A percentile compares a stretch with the other conserved stretches of the same genome.
Conservation (phyloP, 2,797 vertebrate species). For the Oryzias sinensis region DNA sequence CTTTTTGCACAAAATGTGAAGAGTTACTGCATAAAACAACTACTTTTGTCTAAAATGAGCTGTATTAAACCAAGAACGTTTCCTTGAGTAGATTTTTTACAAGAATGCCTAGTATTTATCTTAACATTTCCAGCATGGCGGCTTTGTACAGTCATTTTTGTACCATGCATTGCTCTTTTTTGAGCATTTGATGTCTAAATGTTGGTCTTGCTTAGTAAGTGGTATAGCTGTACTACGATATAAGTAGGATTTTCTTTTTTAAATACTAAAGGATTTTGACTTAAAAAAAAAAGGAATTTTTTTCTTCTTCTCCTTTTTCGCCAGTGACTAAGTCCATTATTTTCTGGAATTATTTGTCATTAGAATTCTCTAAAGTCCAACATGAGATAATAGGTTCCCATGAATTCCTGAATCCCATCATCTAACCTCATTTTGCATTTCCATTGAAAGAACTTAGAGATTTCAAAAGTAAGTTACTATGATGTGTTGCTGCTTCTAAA, state of each 20-base stretch:
- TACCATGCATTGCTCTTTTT: constrained; percentile 16
- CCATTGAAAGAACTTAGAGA: too few species aligned
- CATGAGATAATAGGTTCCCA: background rate
- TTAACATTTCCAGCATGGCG: constrained; percentile 21
- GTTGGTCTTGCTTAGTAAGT: too few species aligned
- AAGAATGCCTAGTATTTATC: constrained; percentile 5
- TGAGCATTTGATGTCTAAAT: background rate
- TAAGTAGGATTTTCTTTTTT: too few species aligned
- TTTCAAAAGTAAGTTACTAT: too few species aligned
- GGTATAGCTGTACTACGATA: too few species aligned
- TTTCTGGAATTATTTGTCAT: background rate
- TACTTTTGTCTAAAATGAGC: background rate
- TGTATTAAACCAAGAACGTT: background rate
- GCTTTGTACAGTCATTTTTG: constrained; percentile 42
- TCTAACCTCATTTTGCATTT: too few species aligned
- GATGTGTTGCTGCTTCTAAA: too few species aligned
- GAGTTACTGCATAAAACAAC: background rate
- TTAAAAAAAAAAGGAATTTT: background rate
- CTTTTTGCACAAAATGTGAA: background rate
- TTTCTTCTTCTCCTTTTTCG: too few species aligned
- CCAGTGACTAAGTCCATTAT: background rate
- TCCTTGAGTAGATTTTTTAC: background rate
- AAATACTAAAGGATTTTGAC: background rate
- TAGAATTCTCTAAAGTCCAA: background rate
- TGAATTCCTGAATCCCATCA: too few species aligned